A percentile compares a stretch with the other conserved stretches of the same genome.
Conservation (phyloP, 1,140 invertebrate genomes). For the Macrotrachela quadricornifera region DNA sequence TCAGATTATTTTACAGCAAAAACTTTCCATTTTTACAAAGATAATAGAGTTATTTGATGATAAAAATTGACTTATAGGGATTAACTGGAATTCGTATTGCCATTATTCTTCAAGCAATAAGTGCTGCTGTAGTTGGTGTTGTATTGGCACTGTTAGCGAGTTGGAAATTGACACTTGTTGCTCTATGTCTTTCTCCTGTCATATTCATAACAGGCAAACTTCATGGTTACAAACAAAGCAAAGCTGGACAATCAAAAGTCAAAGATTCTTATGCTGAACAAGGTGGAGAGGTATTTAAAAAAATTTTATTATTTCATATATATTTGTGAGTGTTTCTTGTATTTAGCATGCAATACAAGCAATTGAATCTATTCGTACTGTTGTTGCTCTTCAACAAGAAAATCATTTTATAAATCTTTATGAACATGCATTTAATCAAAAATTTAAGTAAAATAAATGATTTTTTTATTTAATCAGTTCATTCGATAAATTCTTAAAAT, state of each 20-base stretch:
- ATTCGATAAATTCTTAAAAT: not conserved
- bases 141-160: slow-evolving; percentile 50
- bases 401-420: not conserved
- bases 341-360: no score
- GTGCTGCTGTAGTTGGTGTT: slow-evolving; percentile 34
- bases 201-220: slow-evolving; percentile 50
- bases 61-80: no score
- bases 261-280: not conserved
- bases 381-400: not conserved
- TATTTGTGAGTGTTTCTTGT: no score
- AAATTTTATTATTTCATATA: no score
- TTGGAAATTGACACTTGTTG: slow-evolving; percentile 57
- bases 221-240: not conserved
- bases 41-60: no score
- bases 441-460: not conserved
- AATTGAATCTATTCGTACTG: not conserved
- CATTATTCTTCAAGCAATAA: no score
- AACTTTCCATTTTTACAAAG: no score
- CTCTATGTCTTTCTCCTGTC: slow-evolving; percentile 51
- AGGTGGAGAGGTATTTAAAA: not conserved
- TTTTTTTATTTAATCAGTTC: no score
- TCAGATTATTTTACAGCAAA: no score
- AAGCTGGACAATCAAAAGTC: not conserved
- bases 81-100: not conserved
- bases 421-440: not conserved